These are phyloP conservation scores for Ladona fulva DNA, from an alignment of 1,140 invertebrate genomes.

Conservation along the genomic window DNA sequence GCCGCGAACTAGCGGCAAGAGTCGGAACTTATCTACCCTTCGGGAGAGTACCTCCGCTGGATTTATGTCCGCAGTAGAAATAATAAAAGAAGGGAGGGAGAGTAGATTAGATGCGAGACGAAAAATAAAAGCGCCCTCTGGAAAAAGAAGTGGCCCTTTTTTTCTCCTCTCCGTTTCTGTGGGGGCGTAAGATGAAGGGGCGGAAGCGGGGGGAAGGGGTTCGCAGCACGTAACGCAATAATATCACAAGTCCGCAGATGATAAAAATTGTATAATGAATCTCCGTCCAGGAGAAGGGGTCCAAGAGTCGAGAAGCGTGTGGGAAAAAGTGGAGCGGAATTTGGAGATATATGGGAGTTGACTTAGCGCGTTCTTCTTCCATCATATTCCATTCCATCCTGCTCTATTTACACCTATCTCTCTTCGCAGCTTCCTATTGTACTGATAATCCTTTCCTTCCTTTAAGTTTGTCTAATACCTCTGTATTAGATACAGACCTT, in stretches of 20 bases:
- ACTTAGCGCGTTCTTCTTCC: not conserved
- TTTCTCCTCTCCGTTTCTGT: too few relatives aligned
- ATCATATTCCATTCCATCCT: too few relatives aligned
- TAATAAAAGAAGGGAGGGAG: not conserved
- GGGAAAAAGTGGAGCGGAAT: not conserved
- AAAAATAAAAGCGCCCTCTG: not conserved
- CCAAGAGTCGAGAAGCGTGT: not conserved
- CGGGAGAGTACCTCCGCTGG: not conserved
- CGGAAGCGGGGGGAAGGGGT: not conserved
- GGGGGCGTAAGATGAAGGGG: not conserved
- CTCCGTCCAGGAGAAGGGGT: not conserved
- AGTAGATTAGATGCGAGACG: not conserved
- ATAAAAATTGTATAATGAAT: conserved; percentile 11
- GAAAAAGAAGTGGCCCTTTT: not conserved
- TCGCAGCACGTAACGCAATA: not conserved
- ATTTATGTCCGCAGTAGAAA: not conserved
- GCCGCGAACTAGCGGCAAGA: conserved; percentile 5
- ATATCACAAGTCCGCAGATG: conserved; percentile 8
- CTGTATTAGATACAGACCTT: too few relatives aligned
- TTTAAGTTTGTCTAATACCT: too few relatives aligned
- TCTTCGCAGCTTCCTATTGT: too few relatives aligned
- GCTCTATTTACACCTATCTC: not conserved
- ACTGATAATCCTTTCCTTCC: too few relatives aligned
- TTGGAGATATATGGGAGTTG: not conserved
- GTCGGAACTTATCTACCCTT: conserved; percentile 8